A percentile compares a stretch with the other conserved stretches of the same genome.
These are phyloP conservation scores for Athetis lepigone DNA, from an alignment of 2,888 invertebrate species.

Conservation along the genomic window DNA sequence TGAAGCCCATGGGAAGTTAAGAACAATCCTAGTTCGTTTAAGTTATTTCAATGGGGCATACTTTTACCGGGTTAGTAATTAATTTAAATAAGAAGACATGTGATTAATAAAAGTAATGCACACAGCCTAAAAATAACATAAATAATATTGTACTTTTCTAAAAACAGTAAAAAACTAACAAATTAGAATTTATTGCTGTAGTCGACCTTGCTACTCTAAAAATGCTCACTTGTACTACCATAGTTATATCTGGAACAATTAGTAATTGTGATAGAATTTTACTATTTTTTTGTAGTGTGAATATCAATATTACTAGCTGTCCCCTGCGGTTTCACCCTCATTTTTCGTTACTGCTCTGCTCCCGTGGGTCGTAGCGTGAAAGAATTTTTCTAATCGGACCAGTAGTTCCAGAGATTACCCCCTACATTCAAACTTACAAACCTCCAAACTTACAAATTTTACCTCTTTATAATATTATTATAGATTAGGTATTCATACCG, in stretches of 20 bases:
- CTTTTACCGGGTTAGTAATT: slow-evolving; percentile 6
- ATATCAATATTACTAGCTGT: slow-evolving; percentile 8
- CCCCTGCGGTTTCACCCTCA: too few relatives aligned
- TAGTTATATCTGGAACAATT: slow-evolving; percentile 6
- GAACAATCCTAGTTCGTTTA: slow-evolving; percentile 4
- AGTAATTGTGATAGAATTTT: slow-evolving; percentile 4
- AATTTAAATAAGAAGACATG: slow-evolving; percentile 28
- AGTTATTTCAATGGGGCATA: slow-evolving; percentile 26
- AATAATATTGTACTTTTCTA: slow-evolving; percentile 52
- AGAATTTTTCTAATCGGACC: too few relatives aligned
- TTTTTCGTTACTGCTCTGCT: too few relatives aligned
- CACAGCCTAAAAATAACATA: slow-evolving; percentile 40
- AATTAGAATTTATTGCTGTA: slow-evolving; percentile 43
- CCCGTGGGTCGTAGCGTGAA: too few relatives aligned
- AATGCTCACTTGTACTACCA: slow-evolving; percentile 54
- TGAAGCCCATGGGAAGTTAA: slow-evolving; percentile 16
- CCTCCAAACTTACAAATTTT: too few relatives aligned
- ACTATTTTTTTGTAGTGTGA: slow-evolving; percentile 6
- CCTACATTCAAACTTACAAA: too few relatives aligned
- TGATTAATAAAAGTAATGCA: slow-evolving; percentile 27
- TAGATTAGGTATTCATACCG: slow-evolving; percentile 19
- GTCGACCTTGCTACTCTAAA: slow-evolving; percentile 36
- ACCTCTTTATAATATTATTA: too few relatives aligned
- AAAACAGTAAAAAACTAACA: slow-evolving; percentile 37
- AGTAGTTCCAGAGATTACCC: too few relatives aligned